These are phyloP conservation scores for Oxycera nigricornis DNA, from an alignment of 2,888 invertebrate species.

Conservation along the genomic window DNA sequence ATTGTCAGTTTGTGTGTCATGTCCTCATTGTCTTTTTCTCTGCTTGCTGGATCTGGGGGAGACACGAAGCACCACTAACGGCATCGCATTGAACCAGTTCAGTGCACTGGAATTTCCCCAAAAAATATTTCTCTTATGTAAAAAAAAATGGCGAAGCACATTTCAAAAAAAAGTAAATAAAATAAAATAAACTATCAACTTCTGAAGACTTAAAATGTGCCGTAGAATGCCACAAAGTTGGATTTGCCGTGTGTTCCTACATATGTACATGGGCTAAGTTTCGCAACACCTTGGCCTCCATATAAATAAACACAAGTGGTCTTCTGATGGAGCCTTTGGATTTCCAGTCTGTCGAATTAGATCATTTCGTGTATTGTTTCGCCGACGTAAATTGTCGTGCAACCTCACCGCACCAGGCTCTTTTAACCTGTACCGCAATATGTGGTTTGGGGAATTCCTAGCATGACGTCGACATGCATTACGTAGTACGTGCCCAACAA, in stretches of 20 bases:
- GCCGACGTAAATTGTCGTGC: not conserved
- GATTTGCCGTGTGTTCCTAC: not conserved
- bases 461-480: constrained; percentile 2
- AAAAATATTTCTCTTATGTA: no score
- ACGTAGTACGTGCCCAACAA: not conserved
- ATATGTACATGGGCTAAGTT: not conserved
- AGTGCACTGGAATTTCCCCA: no score
- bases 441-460: constrained; percentile 22
- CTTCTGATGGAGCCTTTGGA: not conserved
- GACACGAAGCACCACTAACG: no score
- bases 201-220: no score
- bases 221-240: no score
- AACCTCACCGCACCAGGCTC: not conserved
- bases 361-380: constrained; percentile 1
- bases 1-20: no score
- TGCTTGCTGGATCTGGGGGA: no score
- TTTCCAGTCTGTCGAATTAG: not conserved
- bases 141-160: no score
- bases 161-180: no score
- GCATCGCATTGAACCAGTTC: no score
- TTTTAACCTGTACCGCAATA: not conserved
- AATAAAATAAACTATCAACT: no score
- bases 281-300: constrained; percentile 11
- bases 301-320: not conserved
- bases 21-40: no score